A percentile compares a stretch with the other conserved stretches of the same genome.
Evolutionary conservation across 2,113 vertebrate species (phyloP).

Genomic region (Willisornis vidua): DNA sequence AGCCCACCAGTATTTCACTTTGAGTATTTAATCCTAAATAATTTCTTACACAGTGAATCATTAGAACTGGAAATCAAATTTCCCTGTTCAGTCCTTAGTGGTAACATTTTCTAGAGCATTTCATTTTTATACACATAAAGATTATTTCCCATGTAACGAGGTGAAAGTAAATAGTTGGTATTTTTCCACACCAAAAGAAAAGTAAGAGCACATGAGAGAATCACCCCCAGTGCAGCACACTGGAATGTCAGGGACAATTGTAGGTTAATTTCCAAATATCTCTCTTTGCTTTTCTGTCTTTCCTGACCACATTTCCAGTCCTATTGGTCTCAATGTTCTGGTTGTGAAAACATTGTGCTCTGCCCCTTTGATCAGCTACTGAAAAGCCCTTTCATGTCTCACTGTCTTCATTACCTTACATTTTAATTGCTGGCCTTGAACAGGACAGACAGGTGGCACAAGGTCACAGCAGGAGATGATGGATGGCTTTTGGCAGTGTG

Average conservation of each 20-base stretch:
- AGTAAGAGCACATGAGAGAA: fast-evolving
- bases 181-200: not conserved
- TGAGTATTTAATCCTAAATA: not conserved
- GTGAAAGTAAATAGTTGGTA: not conserved
- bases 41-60: not conserved
- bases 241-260: not conserved
- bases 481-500: not conserved
- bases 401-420: slow-evolving; percentile 25
- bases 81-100: not conserved
- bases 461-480: slow-evolving; percentile 31
- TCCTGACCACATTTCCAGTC: not conserved
- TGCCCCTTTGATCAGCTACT: slow-evolving; percentile 48
- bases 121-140: not conserved
- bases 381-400: slow-evolving; percentile 45
- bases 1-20: not conserved
- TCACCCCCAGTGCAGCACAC: not conserved
- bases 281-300: not conserved
- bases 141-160: not conserved
- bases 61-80: not conserved
- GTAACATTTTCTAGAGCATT: not conserved
- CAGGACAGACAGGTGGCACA: slow-evolving; percentile 4
- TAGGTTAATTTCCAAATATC: not conserved
- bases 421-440: slow-evolving; percentile 56
- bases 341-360: not conserved
- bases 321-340: not conserved